Evolutionary conservation across 2,797 vertebrate species (phyloP).

Genomic region (Avahi laniger): DNA sequence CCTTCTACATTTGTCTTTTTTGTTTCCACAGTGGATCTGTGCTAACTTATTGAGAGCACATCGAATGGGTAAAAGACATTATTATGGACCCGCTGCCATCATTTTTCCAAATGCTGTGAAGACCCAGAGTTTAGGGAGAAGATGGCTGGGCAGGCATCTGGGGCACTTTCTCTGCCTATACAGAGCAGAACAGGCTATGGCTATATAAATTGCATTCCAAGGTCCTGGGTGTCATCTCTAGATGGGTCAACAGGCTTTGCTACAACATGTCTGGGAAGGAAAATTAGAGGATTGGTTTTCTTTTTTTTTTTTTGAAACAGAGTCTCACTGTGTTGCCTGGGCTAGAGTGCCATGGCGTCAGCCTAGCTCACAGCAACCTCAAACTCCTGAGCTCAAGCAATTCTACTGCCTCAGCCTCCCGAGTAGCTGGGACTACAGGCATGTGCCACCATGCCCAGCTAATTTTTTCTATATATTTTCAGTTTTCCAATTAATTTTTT

Average conservation of each 20-base stretch:
- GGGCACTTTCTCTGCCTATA: background rate
- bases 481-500: too few species aligned
- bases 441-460: too few species aligned
- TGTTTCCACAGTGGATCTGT: background rate
- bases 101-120: background rate
- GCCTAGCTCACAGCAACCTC: too few species aligned
- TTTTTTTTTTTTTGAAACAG: too few species aligned
- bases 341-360: too few species aligned
- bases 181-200: background rate
- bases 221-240: background rate
- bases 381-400: too few species aligned
- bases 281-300: background rate
- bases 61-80: background rate
- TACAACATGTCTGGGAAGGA: background rate
- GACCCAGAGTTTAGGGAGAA: background rate
- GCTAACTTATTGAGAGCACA: background rate
- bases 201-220: background rate
- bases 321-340: too few species aligned
- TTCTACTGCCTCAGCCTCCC: too few species aligned
- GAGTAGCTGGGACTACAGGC: too few species aligned
- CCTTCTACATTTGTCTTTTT: background rate
- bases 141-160: background rate
- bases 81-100: background rate
- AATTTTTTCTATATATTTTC: too few species aligned
- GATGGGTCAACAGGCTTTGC: background rate